Evolutionary conservation across 2,113 vertebrate genomes (phyloP).

Genomic region (Psophia crepitans): DNA sequence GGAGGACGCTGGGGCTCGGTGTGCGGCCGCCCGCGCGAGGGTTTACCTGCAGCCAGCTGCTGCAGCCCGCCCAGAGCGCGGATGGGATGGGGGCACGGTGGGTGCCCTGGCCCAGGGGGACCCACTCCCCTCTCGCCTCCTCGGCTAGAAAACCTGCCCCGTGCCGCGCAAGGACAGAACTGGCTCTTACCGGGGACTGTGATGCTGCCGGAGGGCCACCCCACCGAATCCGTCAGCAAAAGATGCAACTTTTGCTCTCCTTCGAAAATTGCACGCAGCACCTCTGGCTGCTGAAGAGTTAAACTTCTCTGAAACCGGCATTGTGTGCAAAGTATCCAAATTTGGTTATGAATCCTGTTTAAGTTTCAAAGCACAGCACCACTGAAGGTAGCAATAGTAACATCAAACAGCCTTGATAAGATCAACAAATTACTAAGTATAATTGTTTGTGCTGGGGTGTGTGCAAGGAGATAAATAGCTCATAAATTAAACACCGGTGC

Average conservation of each 20-base stretch:
- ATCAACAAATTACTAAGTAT: slow-evolving; percentile 73
- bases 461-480: slow-evolving; percentile 69
- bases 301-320: background rate
- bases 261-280: background rate
- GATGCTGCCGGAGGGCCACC: background rate
- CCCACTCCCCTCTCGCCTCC: background rate
- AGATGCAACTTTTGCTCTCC: background rate
- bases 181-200: background rate
- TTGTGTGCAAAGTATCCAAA: background rate
- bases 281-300: background rate
- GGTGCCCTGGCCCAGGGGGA: background rate
- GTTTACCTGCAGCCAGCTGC: rapidly evolving
- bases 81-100: rapidly evolving
- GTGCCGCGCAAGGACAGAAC: background rate
- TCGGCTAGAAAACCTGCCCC: background rate
- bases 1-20: rapidly evolving
- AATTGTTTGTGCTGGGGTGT: slow-evolving; percentile 70
- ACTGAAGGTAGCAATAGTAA: slow-evolving; percentile 48
- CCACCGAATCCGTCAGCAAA: background rate
- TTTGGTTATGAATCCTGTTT: slow-evolving; percentile 47
- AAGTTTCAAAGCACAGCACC: slow-evolving; percentile 47
- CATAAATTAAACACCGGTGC: slow-evolving; percentile 65
- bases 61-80: rapidly evolving
- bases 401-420: slow-evolving; percentile 59
- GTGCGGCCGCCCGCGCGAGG: rapidly evolving